These are phyloP conservation scores for Penaeus monodon DNA, from an alignment of 2,888 invertebrate genomes.

Conservation along the genomic window DNA sequence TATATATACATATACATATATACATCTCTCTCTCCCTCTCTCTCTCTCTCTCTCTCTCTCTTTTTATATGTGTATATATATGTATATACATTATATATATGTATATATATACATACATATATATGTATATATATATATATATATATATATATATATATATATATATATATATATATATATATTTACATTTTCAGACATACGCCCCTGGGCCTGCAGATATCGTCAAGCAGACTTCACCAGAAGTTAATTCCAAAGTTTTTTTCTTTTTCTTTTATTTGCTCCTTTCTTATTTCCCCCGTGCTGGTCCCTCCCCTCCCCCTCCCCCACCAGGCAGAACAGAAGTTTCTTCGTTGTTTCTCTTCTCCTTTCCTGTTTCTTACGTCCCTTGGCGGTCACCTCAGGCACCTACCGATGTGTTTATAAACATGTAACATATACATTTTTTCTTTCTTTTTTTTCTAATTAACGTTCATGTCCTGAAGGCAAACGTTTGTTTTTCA, in stretches of 20 bases:
- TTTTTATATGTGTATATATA: too few relatives aligned
- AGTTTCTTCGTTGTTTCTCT: too few relatives aligned
- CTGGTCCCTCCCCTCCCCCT: not conserved
- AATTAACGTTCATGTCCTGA: conserved; percentile 52
- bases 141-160: too few relatives aligned
- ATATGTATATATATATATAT: too few relatives aligned
- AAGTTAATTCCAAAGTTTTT: not conserved
- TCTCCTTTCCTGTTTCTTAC: not conserved
- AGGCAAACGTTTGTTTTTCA: conserved; percentile 42
- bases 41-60: too few relatives aligned
- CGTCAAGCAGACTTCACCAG: not conserved
- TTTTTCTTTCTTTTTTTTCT: not conserved
- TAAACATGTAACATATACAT: not conserved
- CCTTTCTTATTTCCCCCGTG: not conserved
- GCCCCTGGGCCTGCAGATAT: too few relatives aligned
- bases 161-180: too few relatives aligned
- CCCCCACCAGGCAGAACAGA: too few relatives aligned
- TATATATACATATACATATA: not conserved
- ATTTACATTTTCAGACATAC: too few relatives aligned
- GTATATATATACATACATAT: too few relatives aligned
- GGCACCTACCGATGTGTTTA: not conserved
- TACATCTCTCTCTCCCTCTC: too few relatives aligned
- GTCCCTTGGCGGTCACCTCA: conserved; percentile 15
- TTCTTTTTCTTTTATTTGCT: not conserved
- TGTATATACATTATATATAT: too few relatives aligned